A percentile compares a stretch with the other conserved stretches of the same genome.
These are phyloP conservation scores for Deilephila elpenor DNA, from an alignment of 2,888 invertebrate species.

Conservation along the genomic window DNA sequence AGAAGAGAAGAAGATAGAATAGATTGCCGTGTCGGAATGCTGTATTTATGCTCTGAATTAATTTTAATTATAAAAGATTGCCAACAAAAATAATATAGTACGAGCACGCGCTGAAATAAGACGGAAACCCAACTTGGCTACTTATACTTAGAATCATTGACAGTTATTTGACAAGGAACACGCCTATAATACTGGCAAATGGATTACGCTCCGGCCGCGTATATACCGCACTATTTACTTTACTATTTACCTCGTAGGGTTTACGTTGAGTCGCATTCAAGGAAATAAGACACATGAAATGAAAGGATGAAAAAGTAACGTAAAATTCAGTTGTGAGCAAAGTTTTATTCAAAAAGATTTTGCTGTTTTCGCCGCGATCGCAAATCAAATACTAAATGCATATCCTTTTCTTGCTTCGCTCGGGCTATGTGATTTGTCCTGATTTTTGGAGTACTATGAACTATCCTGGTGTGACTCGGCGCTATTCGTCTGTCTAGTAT, in stretches of 20 bases:
- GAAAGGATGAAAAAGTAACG: conserved; percentile 4
- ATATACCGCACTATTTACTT: conserved; percentile 8
- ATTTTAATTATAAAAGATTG: conserved; percentile 16
- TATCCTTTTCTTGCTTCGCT: not conserved
- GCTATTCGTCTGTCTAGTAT: not conserved
- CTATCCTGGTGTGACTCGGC: not conserved
- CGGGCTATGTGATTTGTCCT: not conserved
- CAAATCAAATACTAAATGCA: conserved; percentile 17
- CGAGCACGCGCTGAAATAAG: conserved; percentile 21
- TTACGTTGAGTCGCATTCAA: conserved; percentile 11
- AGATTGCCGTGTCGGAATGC: too few relatives aligned
- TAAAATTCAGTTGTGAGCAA: conserved; percentile 3
- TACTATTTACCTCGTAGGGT: not conserved
- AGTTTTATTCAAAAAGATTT: conserved; percentile 19
- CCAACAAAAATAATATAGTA: conserved; percentile 6
- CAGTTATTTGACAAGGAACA: conserved; percentile 24
- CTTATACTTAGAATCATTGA: conserved; percentile 14
- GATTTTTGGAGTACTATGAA: not conserved
- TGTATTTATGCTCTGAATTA: conserved; percentile 23
- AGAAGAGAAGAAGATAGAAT: too few relatives aligned
- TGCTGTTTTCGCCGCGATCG: conserved; percentile 16
- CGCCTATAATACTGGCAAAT: conserved; percentile 19
- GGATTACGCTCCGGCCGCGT: conserved; percentile 1
- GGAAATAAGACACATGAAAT: not conserved
- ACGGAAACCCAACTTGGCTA: conserved; percentile 1